These are phyloP conservation scores for Drosophila dives DNA, from an alignment of 2,888 invertebrate genomes.

Conservation along the genomic window DNA sequence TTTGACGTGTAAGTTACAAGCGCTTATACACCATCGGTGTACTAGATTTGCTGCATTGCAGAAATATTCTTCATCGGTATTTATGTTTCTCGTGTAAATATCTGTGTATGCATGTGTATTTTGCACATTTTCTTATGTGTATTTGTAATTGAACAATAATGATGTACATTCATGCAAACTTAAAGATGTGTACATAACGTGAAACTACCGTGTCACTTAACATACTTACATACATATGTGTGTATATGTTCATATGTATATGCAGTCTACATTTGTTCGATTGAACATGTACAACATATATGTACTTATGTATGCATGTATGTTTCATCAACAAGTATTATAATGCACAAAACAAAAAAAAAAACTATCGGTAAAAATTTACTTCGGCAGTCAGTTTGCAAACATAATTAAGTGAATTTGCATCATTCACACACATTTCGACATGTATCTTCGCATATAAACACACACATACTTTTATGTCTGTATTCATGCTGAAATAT, in stretches of 20 bases:
- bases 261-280: conserved; percentile 17
- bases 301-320: conserved; percentile 15
- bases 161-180: conserved; percentile 19
- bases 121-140: conserved; percentile 27
- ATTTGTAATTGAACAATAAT: conserved; percentile 20
- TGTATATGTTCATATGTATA: conserved; percentile 7
- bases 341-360: conserved; percentile 10
- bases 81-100: conserved; percentile 25
- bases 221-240: conserved; percentile 4
- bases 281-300: conserved; percentile 12
- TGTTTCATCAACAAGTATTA: conserved; percentile 55
- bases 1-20: conserved; percentile 43
- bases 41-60: neutral
- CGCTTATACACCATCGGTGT: neutral
- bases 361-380: neutral
- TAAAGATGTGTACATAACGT: conserved; percentile 11
- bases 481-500: conserved; percentile 15
- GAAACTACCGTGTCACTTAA: neutral
- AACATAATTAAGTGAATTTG: conserved; percentile 5
- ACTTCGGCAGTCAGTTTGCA: neutral
- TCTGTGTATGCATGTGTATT: conserved; percentile 28
- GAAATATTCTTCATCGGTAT: conserved; percentile 13
- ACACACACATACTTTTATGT: conserved; percentile 1
- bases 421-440: neutral
- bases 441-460: conserved; percentile 2